Evolutionary conservation across 2,113 vertebrate species (phyloP), one percentile per base, ranked within the genome.

Genomic region (Tenebrosternarchus preto): DNA sequence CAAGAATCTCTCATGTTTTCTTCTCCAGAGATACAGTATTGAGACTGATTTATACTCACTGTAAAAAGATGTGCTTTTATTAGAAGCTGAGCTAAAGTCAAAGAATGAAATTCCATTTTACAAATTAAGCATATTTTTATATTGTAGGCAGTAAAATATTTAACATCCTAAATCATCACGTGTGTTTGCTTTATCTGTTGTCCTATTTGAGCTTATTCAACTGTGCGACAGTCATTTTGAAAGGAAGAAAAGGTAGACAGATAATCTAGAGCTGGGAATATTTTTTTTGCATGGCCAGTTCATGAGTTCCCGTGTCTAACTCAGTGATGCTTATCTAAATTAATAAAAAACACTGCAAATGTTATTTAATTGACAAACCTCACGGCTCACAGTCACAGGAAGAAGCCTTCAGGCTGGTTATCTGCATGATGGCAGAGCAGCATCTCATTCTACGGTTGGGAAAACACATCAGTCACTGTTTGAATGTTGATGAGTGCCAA

Each of bases 401-500:
- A 19, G 20, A 73, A 43, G 43, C 70, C 77, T 67, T 43, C 57
- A 50, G 61, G 29, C 57, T 81, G 46, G 43, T 74, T 85, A 82
- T 82, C 80, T 77, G 61, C 77, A 46, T 70, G 33, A 66, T 22
- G 16, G 66, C 15, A 53, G 39, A n/a, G 5, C 59, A 78, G 64
- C 66, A 80, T 80, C 73, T 82, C 67, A 60, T 80, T 76, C 80
- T 29, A 57, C 68, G n/a, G 50, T 72, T 27, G 2, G 68, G 60
- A 82, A 67, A 29, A 71, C 60, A 72, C 46, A 82, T 76, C 57
- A 24, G 68, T 60, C 27, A 29, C 39, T 1, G 12, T 55, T 55
- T 74, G 16, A 86, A 86, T 82, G 79, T 31, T 78, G 72, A 83
- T 72, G 76, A 77, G 61, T 74, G 24, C 46, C 77, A 70, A 12